Base-by-base conservation (phyloP, 2,113 vertebrate genomes). In the Leptobrachium ailaonicum region DNA sequence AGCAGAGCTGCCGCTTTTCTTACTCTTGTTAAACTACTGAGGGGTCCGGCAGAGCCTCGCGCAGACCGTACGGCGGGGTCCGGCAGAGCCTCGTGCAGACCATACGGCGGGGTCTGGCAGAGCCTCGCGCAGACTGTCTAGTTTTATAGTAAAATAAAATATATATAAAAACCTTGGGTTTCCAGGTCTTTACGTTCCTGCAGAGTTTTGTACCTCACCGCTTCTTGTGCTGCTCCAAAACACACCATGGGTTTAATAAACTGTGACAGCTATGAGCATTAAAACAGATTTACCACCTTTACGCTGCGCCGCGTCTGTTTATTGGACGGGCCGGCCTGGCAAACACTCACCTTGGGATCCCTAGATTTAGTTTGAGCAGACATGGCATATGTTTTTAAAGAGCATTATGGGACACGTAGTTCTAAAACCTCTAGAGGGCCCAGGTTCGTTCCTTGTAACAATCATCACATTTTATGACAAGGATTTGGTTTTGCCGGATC, bases 21-120 rank as follows among this genome's bases (percentile, higher is more conserved):
- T 93, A 93, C 91, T 89, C 91, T 94, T 92, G 88, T 89, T 92
- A 91, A 91, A 94, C 93, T 94, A 94, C 93, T 94, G 93, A 94
- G 56, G 44, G 73, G 72, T 6, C 78, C 73, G 78, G 70, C 66
- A 79, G 60, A 45, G 14, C 63, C 69, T 41, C 78, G 66, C 78
- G 20, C 20, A 32, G 20, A 32, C 20, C 20, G 20, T 94, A 94
- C 93, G 94, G 93, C 94, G 56, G 44, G 73, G 72, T 6, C 78
- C 73, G 78, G 70, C 66, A 79, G 60, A 45, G n/a, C 63, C 69
- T 41, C 78, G 66, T 71, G n/a, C n/a, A n/a, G n/a, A n/a, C n/a
- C n/a, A n/a, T 94, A 94, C 93, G 94, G 93, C 94, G 56, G 44
- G 73, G 72, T 6, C 78, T 73, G 78, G 70, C 66, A 79, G 60